Evolutionary conservation across 2,113 vertebrate species (phyloP), one percentile per base, ranked within the genome.

Genomic region (Odontophorus gujanensis): DNA sequence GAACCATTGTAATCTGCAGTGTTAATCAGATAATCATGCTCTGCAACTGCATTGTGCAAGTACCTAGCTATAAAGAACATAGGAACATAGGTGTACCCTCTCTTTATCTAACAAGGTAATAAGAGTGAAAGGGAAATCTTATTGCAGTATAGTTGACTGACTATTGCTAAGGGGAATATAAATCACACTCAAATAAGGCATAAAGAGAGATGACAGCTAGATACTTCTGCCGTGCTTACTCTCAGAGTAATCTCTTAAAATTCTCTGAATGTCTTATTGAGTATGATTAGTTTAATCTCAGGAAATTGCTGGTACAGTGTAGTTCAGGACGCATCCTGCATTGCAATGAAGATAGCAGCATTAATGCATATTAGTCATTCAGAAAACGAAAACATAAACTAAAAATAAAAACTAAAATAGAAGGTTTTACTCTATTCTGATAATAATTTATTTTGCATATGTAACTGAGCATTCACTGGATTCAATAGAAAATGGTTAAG

Each of bases 11-110:
- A 40, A 91, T 26, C 30, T 21, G 32, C 7, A 73, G 7, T 48
- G 16, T 81, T 53, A 71, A 48, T 50, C 4, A 48, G 24, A 36
- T 30, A 63, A 92, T 3, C 4, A 13, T 38, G 47, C 21, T 55
- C 40, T 20, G 53, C 45, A 69, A 43, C 11, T 14, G 11, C 42
- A 62, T 38, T 57, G 26, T 24, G 4, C 4, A 24, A 42, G 4
- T 51, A 11, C 17, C 11, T 65, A 28, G 17, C 32, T 61, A 17
- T 11, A 32, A 50, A 65, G 25, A 82, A 26, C 9, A 38, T 19
- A 1, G 2, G 19, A 82, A 26, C 9, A 38, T 19, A 1, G 2
- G 4, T 28, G 8, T 17, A 38, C 4, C 4, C 20, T 34, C 13
- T 43, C 67, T 59, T 58, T 47, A 42, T 11, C 13, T 89, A 28